Evolutionary conservation across 1,140 invertebrate species (phyloP), one percentile per base, ranked within the genome.

Genomic region (Drosophila ercepeae): DNA sequence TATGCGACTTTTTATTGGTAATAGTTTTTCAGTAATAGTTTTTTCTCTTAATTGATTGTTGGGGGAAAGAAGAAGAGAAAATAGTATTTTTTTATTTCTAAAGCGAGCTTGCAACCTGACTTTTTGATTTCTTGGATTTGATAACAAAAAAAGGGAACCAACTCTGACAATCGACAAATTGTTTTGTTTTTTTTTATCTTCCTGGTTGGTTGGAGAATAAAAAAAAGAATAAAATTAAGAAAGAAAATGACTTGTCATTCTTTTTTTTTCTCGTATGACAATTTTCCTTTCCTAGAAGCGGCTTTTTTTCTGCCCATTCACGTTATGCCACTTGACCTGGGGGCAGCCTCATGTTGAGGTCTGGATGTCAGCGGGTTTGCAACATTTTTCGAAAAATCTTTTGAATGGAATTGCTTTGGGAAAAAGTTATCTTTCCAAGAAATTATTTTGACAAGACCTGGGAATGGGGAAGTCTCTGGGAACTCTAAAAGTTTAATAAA

Each of bases 301-400:
- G n/a, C n/a, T n/a, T n/a, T 4, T n/a, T 29, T 52, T 75, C 19
- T 55, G 76, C 75, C 63, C 55, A 74, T 74, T 78, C 76, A 78
- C 50, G 59, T 53, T 49, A 50, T 46, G 59, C 45, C 76, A 78
- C 76, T 78, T 78, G 75, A 78, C 69, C 75, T 78, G 55, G 51
- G 36, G 9, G 39, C 11, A 27, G 45, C 16, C 52, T 45, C 3
- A 52, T 63, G 51, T 51, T 67, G 67, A 76, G 70, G 65, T 51
- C 73, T 57, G 64, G 50, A 76, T 76, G 74, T 76, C 74, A 64
- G 67, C 57, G 19, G 61, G 72, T 75, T 75, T 52, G 63, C 73
- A 60, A 60, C 71, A 53, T 44, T 57, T 45, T 34, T 19, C 13
- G 21, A 21, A 18, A 18, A n/a, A 23, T 39, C 39, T 42, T 42